Base-by-base conservation (phyloP, 2,113 vertebrate species). In the Diadophis punctatus region DNA sequence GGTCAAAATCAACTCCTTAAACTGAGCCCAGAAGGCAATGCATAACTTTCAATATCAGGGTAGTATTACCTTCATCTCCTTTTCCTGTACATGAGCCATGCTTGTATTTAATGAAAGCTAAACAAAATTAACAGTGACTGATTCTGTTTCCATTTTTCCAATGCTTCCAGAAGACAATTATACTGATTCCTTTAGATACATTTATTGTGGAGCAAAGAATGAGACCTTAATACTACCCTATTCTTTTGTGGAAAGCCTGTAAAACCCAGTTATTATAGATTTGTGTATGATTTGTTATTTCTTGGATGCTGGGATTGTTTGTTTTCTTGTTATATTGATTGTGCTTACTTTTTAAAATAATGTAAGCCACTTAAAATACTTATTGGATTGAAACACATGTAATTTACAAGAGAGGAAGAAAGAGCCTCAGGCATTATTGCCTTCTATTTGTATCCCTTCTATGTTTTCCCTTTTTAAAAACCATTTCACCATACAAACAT, bases 321-420 rank as follows among this genome's bases (percentile, higher is more conserved):
- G 46, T 80, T 92, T 60, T 91, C 25, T 87, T 87, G 94, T 93
- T 87, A 86, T 80, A 80, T 43, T 43, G 18, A 43, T 39, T 22
- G 22, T 43, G 8, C 74, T 80, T 43, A 80, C 43, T 43, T 80
- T 80, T 80, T 22, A 9, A 39, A 80, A 80, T 39, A 39, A 80
- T 22, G 34, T 80, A 80, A 80, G 18, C 34, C 74, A 80, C 18
- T 39, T 80, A 80, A 39, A 80, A 39, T 80, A 39, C 34, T 43
- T 7, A 80, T 43, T 80, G 8, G 18, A 80, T 80, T 80, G 34
- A 80, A 80, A 80, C 34, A 43, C 74, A 43, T 80, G 20, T 20
- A 80, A 80, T 43, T 43, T 80, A 39, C 34, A 80, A 80, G 18
- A 80, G 2, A 80, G 34, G 34, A 43, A 43, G 3, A 23, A 9